Evolutionary conservation across 2,888 invertebrate genomes (phyloP), one percentile per base, ranked within the genome.

Genomic region (Chrysotoxum bicinctum): DNA sequence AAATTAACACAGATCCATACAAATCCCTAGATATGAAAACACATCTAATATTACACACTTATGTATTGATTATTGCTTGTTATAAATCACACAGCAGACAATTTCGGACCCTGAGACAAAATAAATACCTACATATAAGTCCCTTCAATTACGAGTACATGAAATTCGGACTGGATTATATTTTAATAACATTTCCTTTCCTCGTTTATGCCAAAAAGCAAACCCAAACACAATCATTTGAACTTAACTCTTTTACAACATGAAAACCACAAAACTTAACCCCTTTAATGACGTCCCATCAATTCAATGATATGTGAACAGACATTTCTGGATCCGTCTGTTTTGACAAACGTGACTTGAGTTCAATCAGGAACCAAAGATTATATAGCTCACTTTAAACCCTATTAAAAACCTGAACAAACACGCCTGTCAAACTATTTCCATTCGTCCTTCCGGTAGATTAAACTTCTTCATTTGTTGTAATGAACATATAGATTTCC

Each of bases 381-480:
- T 50, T 62, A 62, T 26, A n/a, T 37, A 73, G 73, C 37, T 50
- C 21, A 50, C 14, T 45, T 73, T 62, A 19, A 60, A 62, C 50
- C 50, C 73, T 14, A 69, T 69, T 76, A 69, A 58, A 68, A 48
- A 48, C 58, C 58, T 58, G 58, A 48, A 60, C 48, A 73, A 73
- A 73, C 60, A 48, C 16, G 14, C 32, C 58, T 58, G 70, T 58
- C 80, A 77, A 72, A 75, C 52, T 60, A 50, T 76, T 72, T 66
- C 43, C n/a, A 74, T 50, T 56, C 64, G 54, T 69, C 79, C 69
- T 79, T 74, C 69, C 74, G 79, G 56, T 66, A 54, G 73, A 79
- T 83, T 79, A 74, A 79, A 79, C 78, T 64, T 70, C 70, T 64
- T 64, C 70, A 81, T 81, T 81, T 76, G 68, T 45, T 37, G 54